A percentile compares a stretch with the other conserved stretches of the same genome.
phyloP scores from a whole-genome alignment of 1,140 invertebrate species.

The Heliconius nattereri region DNA sequence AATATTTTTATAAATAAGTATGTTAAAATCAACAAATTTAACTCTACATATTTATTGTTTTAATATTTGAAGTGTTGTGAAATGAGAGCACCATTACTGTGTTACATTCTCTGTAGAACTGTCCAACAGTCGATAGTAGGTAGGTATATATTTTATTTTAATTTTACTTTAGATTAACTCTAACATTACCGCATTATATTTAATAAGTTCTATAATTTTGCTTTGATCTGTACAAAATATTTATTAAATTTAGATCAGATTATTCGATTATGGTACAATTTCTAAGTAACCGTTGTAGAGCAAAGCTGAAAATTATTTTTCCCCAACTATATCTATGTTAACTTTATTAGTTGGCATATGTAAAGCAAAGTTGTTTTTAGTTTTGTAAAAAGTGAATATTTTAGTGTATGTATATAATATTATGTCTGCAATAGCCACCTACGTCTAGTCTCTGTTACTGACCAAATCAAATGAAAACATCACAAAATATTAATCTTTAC shows the following conservation, averaged over 20 bases:
- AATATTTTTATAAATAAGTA: background rate
- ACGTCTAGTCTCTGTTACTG: slow-evolving; percentile 52
- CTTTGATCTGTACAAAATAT: slow-evolving; percentile 79
- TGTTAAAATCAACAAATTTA: background rate
- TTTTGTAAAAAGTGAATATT: background rate
- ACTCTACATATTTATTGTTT: slow-evolving; percentile 51
- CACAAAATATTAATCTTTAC: slow-evolving; percentile 46
- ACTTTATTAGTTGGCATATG: background rate
- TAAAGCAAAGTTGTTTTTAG: background rate
- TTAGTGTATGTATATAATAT: background rate
- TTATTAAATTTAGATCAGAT: slow-evolving; percentile 70
- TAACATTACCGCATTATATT: slow-evolving; percentile 73
- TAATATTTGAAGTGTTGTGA: slow-evolving; percentile 65
- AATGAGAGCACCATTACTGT: slow-evolving; percentile 61
- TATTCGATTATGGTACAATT: slow-evolving; percentile 59
- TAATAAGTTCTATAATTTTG: slow-evolving; percentile 79
- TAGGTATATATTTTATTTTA: slow-evolving; percentile 64
- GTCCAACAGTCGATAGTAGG: slow-evolving; percentile 67
- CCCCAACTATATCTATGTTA: background rate
- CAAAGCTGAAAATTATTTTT: background rate
- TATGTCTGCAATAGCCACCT: slow-evolving; percentile 31
- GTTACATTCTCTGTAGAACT: slow-evolving; percentile 61
- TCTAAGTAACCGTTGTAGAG: slow-evolving; percentile 18
- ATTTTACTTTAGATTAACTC: slow-evolving; percentile 62
- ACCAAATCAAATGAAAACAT: slow-evolving; percentile 54